Evolutionary conservation across 2,797 vertebrate species (phyloP).

Genomic region (Amniataba percoides): DNA sequence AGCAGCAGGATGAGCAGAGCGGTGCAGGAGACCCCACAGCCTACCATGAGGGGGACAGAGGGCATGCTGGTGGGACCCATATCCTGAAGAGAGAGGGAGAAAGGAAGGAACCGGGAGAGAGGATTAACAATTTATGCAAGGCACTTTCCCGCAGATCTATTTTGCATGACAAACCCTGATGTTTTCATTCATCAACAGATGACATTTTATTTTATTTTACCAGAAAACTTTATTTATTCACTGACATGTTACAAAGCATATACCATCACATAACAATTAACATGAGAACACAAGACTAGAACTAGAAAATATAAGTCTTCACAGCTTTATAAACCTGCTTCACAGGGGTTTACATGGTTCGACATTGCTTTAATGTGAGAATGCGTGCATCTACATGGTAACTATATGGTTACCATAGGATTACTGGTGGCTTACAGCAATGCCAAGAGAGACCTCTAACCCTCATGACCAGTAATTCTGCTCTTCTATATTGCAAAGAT

Average conservation of each 20-base stretch:
- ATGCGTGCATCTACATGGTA: neutral
- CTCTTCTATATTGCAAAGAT: neutral
- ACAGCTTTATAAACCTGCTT: neutral
- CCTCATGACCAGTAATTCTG: neutral
- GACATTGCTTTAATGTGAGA: neutral
- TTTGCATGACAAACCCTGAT: neutral
- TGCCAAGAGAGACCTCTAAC: neutral
- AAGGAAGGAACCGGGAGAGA: neutral
- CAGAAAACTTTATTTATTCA: neutral
- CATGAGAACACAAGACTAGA: neutral
- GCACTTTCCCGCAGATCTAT: neutral
- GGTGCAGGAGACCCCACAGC: slow-evolving; percentile 96
- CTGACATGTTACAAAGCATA: neutral
- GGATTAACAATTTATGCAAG: neutral
- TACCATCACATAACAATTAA: neutral
- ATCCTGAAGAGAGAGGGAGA: slow-evolving; percentile 80
- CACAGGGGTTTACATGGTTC: neutral
- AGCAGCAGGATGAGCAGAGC: slow-evolving; percentile 94
- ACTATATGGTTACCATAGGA: neutral
- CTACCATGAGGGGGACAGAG: slow-evolving; percentile 97
- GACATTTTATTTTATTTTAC: neutral
- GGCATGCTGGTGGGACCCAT: slow-evolving; percentile 93
- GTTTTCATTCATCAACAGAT: neutral
- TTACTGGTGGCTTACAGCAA: neutral
- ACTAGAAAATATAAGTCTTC: neutral